A percentile compares a stretch with the other conserved stretches of the same genome.
phyloP scores from a whole-genome alignment of 2,888 invertebrate genomes.

The Drosophila fulvimacula region DNA sequence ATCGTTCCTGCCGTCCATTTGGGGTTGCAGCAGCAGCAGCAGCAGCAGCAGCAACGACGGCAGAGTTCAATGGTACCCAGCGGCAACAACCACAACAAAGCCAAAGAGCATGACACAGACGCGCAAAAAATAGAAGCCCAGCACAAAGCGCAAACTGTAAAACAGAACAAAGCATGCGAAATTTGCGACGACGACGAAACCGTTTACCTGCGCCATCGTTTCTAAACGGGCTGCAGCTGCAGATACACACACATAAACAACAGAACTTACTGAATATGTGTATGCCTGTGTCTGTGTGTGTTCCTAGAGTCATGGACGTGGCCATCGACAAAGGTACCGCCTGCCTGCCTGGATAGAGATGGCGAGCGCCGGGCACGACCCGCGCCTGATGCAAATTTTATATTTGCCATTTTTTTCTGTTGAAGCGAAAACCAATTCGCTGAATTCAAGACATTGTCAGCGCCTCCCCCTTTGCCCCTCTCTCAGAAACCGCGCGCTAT shows the following conservation, averaged over 20 bases:
- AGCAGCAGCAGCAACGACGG: conserved; percentile 44
- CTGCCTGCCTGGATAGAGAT: conserved; percentile 18
- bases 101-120: conserved; percentile 69
- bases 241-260: conserved; percentile 27
- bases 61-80: conserved; percentile 77
- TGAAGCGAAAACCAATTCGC: conserved; percentile 39
- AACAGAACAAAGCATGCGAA: conserved; percentile 67
- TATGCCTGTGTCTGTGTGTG: conserved; percentile 4
- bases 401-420: conserved; percentile 18
- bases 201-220: conserved; percentile 56
- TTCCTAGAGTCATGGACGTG: conserved; percentile 48
- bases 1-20: conserved; percentile 54
- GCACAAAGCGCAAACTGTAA: conserved; percentile 56
- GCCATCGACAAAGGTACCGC: conserved; percentile 54
- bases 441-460: conserved; percentile 46
- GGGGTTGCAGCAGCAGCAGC: conserved; percentile 59
- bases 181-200: conserved; percentile 44
- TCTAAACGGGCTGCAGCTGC: conserved; percentile 65
- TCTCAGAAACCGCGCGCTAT: conserved; percentile 33
- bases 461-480: conserved; percentile 1
- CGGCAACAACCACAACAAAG: conserved; percentile 58
- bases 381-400: conserved; percentile 47
- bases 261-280: conserved; percentile 6
- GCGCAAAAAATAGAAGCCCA: conserved; percentile 53
- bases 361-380: conserved; percentile 13